phyloP scores from a whole-genome alignment of 2,888 invertebrate genomes.

The Trachelus stipa region DNA sequence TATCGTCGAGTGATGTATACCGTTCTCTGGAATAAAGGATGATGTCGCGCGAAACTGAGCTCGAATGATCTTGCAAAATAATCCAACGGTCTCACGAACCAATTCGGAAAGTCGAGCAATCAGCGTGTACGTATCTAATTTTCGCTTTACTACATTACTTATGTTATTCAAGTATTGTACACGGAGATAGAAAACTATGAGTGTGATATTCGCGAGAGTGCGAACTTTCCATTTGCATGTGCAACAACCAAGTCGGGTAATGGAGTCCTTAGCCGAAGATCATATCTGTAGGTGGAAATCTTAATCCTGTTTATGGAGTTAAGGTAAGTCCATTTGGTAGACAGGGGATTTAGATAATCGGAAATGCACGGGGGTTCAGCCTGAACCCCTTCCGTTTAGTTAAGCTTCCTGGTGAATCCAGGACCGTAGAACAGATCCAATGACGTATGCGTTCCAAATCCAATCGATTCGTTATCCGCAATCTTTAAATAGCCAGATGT shows the following conservation, averaged over 20 bases:
- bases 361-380: conserved; percentile 26
- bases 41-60: background rate
- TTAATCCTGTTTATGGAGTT: conserved; percentile 48
- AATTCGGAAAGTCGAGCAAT: background rate
- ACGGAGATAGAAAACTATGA: background rate
- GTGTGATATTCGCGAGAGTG: background rate
- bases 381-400: conserved; percentile 10
- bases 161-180: background rate
- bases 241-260: conserved; percentile 24
- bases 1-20: background rate
- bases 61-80: background rate
- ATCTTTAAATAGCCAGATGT: background rate
- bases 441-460: background rate
- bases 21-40: background rate
- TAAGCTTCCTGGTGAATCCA: background rate
- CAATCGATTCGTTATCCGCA: background rate
- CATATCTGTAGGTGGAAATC: conserved; percentile 45
- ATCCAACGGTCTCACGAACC: background rate
- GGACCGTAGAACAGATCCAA: background rate
- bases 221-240: background rate
- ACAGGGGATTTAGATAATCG: conserved; percentile 40
- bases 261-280: conserved; percentile 47
- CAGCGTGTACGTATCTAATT: background rate
- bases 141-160: background rate
- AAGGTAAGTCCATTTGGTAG: conserved; percentile 42